phyloP scores from a whole-genome alignment of 1,140 invertebrate genomes.

The Kradibia gibbosae region DNA sequence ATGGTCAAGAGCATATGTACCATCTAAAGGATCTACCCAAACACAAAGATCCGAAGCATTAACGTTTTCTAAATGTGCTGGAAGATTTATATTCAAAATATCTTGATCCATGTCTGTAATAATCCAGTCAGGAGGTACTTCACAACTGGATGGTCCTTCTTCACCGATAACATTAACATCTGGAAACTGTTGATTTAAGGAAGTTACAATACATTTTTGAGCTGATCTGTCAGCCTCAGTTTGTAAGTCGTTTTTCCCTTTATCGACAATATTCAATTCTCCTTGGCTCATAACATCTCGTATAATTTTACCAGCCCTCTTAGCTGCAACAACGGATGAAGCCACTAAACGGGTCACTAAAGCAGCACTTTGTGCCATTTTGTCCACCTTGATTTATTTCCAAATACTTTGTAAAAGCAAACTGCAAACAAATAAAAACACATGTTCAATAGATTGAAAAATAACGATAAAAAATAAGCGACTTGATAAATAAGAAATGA shows the following conservation, averaged over 20 bases:
- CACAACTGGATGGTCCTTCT: conserved; percentile 80
- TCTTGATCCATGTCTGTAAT: conserved; percentile 80
- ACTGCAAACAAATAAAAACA: neutral
- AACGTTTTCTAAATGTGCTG: conserved; percentile 78
- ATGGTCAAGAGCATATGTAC: conserved; percentile 71
- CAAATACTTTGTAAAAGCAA: neutral
- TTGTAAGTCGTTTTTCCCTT: conserved; percentile 95
- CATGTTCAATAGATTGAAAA: no score
- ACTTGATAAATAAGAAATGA: no score
- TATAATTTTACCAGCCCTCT: conserved; percentile 90
- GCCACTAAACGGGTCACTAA: conserved; percentile 80
- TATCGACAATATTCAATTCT: conserved; percentile 92
- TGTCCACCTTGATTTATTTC: conserved; percentile 10
- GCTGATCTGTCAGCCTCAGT: conserved; percentile 97
- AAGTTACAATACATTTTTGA: conserved; percentile 92
- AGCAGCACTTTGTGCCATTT: conserved; percentile 76
- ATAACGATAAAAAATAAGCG: no score
- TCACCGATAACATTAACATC: conserved; percentile 93
- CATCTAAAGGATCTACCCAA: conserved; percentile 99
- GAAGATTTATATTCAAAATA: conserved; percentile 81
- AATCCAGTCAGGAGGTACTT: conserved; percentile 82
- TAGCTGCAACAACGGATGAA: conserved; percentile 85
- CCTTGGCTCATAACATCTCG: conserved; percentile 91
- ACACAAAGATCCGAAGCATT: conserved; percentile 85
- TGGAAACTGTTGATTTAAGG: conserved; percentile 88